These are phyloP conservation scores for Nemopilema nomurai DNA, from an alignment of 30 jellyfish, hydroid and myxozoan genomes.

Conservation along the genomic window DNA sequence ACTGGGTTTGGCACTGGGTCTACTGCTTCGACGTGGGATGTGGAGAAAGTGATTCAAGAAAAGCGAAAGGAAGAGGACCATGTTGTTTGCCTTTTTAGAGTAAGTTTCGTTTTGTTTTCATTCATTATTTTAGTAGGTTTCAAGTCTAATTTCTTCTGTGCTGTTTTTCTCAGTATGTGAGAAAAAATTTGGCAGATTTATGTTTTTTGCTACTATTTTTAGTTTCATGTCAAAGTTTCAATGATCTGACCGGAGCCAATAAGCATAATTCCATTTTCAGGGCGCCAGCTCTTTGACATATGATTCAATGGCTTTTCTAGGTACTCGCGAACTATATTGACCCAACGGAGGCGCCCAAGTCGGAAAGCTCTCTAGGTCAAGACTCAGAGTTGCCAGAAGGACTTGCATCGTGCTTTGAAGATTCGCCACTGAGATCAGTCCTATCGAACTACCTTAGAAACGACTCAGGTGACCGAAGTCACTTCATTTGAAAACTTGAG, in stretches of 20 bases:
- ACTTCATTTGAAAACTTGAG: too few relatives aligned
- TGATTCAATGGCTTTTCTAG: neutral
- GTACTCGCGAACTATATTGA: slow-evolving; percentile 53
- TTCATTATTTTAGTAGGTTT: too few relatives aligned
- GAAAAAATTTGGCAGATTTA: too few relatives aligned
- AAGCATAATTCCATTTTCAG: too few relatives aligned
- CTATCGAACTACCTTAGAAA: slow-evolving; percentile 83
- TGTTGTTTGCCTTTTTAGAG: slow-evolving; percentile 76
- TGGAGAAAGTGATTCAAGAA: slow-evolving; percentile 84
- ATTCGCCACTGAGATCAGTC: slow-evolving; percentile 55
- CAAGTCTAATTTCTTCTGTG: too few relatives aligned
- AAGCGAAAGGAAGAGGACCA: slow-evolving; percentile 91
- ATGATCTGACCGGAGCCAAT: too few relatives aligned
- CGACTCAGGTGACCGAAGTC: slow-evolving; percentile 84
- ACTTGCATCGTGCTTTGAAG: slow-evolving; percentile 26
- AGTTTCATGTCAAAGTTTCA: too few relatives aligned
- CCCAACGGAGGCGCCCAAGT: slow-evolving; percentile 14
- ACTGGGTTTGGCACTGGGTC: slow-evolving; percentile 99
- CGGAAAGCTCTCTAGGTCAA: neutral
- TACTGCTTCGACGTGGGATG: slow-evolving; percentile 92
- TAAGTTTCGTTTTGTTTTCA: slow-evolving; percentile 13
- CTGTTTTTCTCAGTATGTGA: too few relatives aligned
- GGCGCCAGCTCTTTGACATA: too few relatives aligned
- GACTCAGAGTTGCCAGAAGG: slow-evolving; percentile 49
- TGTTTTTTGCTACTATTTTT: too few relatives aligned